A percentile compares a stretch with the other conserved stretches of the same genome.
Conservation (phyloP, 2,113 vertebrate species). For the Chaetura pelagica region DNA sequence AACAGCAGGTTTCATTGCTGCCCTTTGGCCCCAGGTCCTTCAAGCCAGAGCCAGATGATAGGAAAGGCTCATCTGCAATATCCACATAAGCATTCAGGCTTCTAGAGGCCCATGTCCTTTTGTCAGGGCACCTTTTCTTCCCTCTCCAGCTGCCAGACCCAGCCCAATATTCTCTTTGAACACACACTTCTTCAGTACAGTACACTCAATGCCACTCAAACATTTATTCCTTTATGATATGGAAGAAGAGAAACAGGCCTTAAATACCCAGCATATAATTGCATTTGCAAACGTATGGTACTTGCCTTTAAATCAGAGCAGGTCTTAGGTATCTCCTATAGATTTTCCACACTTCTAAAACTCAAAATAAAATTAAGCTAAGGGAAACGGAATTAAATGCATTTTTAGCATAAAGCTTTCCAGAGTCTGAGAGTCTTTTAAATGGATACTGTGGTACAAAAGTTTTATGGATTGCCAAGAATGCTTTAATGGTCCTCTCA, state of each 20-base stretch:
- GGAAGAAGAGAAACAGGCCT: background rate
- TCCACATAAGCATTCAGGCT: background rate
- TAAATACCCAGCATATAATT: background rate
- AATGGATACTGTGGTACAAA: background rate
- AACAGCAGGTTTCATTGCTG: background rate
- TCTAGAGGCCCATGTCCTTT: background rate
- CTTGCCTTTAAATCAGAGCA: background rate
- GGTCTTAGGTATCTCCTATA: background rate
- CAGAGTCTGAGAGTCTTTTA: background rate
- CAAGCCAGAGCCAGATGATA: background rate
- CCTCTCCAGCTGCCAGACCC: fast-evolving
- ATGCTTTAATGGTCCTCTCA: background rate
- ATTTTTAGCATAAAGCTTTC: background rate
- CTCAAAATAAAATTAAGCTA: background rate
- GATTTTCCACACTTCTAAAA: background rate
- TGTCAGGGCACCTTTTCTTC: background rate
- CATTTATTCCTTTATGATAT: background rate
- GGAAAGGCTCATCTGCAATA: background rate
- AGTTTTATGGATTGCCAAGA: background rate
- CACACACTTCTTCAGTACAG: background rate
- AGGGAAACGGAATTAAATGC: background rate
- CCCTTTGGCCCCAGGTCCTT: background rate
- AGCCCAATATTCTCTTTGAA: background rate
- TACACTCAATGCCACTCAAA: background rate
- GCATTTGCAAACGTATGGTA: background rate